phyloP scores from a whole-genome alignment of 64 coral and sea anemone genomes.

The Montipora capricornis region DNA sequence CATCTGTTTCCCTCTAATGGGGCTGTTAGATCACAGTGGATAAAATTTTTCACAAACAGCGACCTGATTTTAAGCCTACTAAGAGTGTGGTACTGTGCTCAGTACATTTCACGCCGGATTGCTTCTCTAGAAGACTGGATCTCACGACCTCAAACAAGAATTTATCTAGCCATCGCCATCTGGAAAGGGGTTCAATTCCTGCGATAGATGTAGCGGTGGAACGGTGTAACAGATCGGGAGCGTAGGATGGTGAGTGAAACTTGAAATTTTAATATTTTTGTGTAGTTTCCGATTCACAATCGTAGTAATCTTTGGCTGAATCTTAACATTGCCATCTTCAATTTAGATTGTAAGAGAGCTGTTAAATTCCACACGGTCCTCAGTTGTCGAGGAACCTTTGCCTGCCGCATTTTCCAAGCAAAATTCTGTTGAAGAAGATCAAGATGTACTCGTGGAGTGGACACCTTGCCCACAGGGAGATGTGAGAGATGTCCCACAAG shows the following conservation, averaged over 20 bases:
- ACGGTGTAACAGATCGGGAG: background rate
- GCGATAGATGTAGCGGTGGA: background rate
- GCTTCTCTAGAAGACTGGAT: background rate
- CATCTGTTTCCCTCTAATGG: background rate
- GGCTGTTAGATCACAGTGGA: background rate
- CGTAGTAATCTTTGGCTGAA: background rate
- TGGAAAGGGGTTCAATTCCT: background rate
- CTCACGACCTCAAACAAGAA: background rate
- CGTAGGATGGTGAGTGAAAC: background rate
- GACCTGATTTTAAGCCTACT: background rate
- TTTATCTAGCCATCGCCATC: background rate
- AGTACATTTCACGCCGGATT: background rate
- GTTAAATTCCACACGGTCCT: background rate
- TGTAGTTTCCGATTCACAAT: background rate
- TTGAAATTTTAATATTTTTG: background rate
- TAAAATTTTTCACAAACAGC: slow-evolving; percentile 29
- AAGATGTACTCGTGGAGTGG: background rate
- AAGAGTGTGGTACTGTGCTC: slow-evolving; percentile 20
- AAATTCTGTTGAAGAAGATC: background rate
- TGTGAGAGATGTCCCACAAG: background rate
- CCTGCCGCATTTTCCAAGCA: background rate
- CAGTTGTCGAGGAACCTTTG: background rate
- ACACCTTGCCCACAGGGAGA: background rate
- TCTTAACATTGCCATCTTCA: background rate
- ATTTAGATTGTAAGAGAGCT: background rate